phyloP scores from a whole-genome alignment of 2,113 vertebrate genomes.

The Lophotis ruficrista region DNA sequence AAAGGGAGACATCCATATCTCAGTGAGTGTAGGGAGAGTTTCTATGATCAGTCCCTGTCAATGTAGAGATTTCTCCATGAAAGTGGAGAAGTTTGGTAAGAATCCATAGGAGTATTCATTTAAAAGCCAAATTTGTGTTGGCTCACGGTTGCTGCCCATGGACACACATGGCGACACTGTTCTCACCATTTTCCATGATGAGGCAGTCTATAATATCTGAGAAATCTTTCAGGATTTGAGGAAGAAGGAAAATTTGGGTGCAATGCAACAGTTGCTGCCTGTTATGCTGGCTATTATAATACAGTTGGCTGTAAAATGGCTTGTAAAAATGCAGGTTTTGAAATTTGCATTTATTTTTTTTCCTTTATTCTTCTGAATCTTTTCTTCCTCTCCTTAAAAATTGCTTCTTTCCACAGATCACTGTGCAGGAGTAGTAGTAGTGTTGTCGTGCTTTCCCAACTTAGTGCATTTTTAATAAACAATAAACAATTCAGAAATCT shows the following conservation, averaged over 20 bases:
- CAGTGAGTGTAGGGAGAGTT: not conserved
- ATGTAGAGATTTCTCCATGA: not conserved
- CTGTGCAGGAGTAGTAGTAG: not conserved
- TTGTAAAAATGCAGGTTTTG: not conserved
- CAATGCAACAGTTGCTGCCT: not conserved
- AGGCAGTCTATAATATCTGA: not conserved
- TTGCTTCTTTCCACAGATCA: not conserved
- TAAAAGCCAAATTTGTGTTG: not conserved
- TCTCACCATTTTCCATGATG: not conserved
- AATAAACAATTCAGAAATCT: not conserved
- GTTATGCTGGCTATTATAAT: not conserved
- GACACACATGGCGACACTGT: not conserved
- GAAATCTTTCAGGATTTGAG: not conserved
- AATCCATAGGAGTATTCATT: not conserved
- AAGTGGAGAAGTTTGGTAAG: not conserved
- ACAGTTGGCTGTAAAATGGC: not conserved
- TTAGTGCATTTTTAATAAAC: not conserved
- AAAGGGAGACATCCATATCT: not conserved
- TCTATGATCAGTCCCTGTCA: not conserved
- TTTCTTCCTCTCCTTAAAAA: not conserved
- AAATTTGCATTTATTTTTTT: not conserved
- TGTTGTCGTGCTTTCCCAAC: not conserved
- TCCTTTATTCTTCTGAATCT: not conserved
- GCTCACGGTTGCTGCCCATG: not conserved
- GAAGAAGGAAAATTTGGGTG: not conserved